Evolutionary conservation across 2,113 vertebrate species (phyloP), one percentile per base, ranked within the genome.

Genomic region (Acrocephalus arundinaceus): DNA sequence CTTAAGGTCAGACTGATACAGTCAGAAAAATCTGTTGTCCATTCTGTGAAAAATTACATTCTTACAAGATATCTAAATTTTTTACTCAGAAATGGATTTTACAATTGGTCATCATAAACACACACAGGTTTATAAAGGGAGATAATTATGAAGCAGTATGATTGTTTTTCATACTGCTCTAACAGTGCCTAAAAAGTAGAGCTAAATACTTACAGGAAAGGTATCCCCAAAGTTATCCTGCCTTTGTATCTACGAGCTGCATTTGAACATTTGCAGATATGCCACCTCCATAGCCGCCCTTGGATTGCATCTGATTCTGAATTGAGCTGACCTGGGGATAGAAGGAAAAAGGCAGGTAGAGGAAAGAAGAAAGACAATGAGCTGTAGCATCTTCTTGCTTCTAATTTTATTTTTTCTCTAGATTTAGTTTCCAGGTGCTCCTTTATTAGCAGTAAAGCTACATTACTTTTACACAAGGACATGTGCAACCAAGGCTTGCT

Each of bases 221-320:
- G 1, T 90, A 62, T 85, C 57, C 84, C 92, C 89, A 57, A 85
- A 48, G 97, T 97, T 99, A 99, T 98, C 98, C 98, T 33, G 98
- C 98, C 92, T 98, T 99, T 25, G 98, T 99, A 79, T 99, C 98
- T 90, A 99, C 98, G 3, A 99, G 98, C 82, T 99, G 98, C 98
- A 98, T 97, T 96, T 98, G 98, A 87, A 98, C 97, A 3, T 89
- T 97, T 57, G 98, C 98, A 46, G 98, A 95, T 97, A 98, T 97
- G 11, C 98, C 98, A 11, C 98, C 98, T 49, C 97, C 98, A 7
- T 99, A 99, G 48, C 98, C 98, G 13, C 98, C 98, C 90, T 99
- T 99, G 76, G 98, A 99, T 89, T 99, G 98, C 98, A 99, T 99
- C 93, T 99, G 98, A 90, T 98, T 99, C 97, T 99, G 98, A 96